Conservation (phyloP, 2,797 vertebrate species). For the Sylvia borin region DNA sequence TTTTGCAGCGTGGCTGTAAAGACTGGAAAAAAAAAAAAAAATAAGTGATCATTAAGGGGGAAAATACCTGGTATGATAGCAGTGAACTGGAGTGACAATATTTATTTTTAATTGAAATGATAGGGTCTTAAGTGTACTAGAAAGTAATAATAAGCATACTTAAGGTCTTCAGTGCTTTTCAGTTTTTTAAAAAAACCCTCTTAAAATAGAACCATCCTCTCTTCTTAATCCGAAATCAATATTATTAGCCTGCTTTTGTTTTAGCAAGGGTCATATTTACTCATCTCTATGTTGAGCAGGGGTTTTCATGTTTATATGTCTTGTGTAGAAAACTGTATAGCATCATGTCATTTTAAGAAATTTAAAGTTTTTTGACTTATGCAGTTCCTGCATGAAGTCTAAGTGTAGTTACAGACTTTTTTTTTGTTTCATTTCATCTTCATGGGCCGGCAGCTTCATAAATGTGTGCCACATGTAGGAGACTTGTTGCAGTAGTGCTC, state of each 20-base stretch:
- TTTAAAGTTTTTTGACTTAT: background rate
- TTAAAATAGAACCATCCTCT: background rate
- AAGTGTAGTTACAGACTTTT: background rate
- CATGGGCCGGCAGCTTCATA: background rate
- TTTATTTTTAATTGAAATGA: conserved; percentile 30
- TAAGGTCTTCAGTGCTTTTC: background rate
- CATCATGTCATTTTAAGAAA: background rate
- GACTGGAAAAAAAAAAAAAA: background rate
- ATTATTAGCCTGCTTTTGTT: background rate
- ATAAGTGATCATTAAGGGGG: background rate
- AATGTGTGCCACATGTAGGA: background rate
- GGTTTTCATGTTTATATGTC: background rate
- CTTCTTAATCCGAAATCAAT: background rate
- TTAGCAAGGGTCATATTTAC: background rate
- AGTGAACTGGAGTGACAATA: conserved; percentile 22
- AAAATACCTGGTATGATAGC: conserved; percentile 25
- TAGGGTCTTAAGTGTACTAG: background rate
- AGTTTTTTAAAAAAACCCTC: background rate
- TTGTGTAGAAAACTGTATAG: background rate
- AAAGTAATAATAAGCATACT: background rate
- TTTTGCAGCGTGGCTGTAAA: conserved; percentile 54
- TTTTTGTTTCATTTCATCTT: background rate
- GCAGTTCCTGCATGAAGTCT: background rate
- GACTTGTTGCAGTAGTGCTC: background rate
- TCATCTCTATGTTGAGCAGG: background rate